These are phyloP conservation scores for Diadegma fenestrale DNA, from an alignment of 2,888 invertebrate species.

Conservation along the genomic window DNA sequence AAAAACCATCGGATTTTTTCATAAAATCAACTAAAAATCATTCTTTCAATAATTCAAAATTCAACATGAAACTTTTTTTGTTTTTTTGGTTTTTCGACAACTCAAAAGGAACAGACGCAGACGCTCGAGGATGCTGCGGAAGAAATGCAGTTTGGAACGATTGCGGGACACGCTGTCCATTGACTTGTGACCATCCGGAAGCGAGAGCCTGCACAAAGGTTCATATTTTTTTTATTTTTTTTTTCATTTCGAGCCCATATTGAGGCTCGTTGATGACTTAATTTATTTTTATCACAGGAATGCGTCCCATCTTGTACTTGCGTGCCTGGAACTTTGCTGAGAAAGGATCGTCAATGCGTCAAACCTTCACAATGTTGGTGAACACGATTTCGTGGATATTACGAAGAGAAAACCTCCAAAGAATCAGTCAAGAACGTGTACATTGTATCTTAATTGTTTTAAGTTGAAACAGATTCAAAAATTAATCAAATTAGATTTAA, in stretches of 20 bases:
- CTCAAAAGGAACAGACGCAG: not conserved
- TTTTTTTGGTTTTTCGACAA: too few relatives aligned
- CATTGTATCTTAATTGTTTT: not conserved
- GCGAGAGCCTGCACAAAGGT: slow-evolving; percentile 18
- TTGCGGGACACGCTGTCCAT: slow-evolving; percentile 11
- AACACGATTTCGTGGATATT: not conserved
- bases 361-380: not conserved
- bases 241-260: not conserved
- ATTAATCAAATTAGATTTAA: not conserved
- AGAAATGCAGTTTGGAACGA: slow-evolving; percentile 5
- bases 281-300: slow-evolving; percentile 5
- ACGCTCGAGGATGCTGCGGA: not conserved
- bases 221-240: not conserved
- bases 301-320: slow-evolving; percentile 32
- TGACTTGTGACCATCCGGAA: slow-evolving; percentile 30
- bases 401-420: not conserved
- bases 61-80: too few relatives aligned
- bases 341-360: slow-evolving; percentile 14
- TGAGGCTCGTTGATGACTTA: not conserved
- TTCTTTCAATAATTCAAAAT: too few relatives aligned
- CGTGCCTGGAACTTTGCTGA: not conserved
- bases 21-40: too few relatives aligned
- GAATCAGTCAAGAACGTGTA: not conserved
- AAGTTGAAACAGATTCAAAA: not conserved
- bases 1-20: not conserved